Conservation (phyloP, 1,140 invertebrate genomes). For the Hesperophylax magnus region DNA sequence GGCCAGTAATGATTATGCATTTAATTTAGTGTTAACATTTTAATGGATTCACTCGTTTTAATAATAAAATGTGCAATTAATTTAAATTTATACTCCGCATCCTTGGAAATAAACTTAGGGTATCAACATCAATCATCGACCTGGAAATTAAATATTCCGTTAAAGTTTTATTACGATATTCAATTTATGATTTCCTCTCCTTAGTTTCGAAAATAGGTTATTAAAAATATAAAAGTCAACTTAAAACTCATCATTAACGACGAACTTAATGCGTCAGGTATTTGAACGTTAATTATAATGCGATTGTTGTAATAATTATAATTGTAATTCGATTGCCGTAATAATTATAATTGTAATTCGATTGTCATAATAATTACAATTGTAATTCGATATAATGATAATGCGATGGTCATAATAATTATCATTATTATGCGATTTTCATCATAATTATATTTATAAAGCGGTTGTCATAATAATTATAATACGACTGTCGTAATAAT, state of each 20-base stretch:
- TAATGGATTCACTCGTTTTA: neutral
- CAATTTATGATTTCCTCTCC: slow-evolving; percentile 8
- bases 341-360: too few species aligned
- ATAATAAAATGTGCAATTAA: slow-evolving; percentile 25
- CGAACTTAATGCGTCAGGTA: neutral
- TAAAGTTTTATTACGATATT: slow-evolving; percentile 16
- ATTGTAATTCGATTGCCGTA: too few species aligned
- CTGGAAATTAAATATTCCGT: neutral
- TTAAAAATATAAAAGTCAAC: slow-evolving; percentile 6
- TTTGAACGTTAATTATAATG: too few species aligned
- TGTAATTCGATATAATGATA: too few species aligned
- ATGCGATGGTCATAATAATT: too few species aligned
- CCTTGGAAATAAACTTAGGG: slow-evolving; percentile 13
- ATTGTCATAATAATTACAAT: too few species aligned
- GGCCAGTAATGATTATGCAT: too few species aligned
- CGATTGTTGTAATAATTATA: too few species aligned
- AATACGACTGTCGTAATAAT: too few species aligned
- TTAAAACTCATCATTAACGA: neutral
- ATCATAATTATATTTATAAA: too few species aligned
- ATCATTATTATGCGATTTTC: too few species aligned
- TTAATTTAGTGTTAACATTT: neutral
- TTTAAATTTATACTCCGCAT: slow-evolving; percentile 17
- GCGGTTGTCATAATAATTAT: too few species aligned
- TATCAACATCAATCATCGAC: slow-evolving; percentile 1
- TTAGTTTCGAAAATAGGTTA: neutral